These are phyloP conservation scores for Myanophis thanlyinensis DNA, from an alignment of 2,113 vertebrate genomes.

Conservation along the genomic window DNA sequence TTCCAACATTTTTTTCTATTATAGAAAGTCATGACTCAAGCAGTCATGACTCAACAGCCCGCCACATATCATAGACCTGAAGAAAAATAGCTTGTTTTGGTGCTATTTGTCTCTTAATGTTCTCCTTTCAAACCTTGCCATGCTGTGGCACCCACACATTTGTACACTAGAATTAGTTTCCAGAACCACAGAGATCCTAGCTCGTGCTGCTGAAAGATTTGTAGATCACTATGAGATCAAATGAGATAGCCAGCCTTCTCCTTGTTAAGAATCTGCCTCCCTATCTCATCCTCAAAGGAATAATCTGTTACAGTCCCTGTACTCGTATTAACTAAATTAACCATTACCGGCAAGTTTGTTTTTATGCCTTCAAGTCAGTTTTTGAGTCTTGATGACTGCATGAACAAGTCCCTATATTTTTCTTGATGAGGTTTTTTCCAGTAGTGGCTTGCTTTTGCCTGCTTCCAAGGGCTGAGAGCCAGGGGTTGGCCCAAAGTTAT, in stretches of 20 bases:
- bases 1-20: constrained; percentile 44
- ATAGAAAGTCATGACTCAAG: not conserved
- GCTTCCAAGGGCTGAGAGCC: not conserved
- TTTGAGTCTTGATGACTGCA: not conserved
- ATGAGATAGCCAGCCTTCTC: constrained; percentile 17
- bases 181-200: constrained; percentile 40
- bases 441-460: not conserved
- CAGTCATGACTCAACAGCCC: constrained; percentile 63
- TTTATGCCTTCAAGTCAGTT: not conserved
- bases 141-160: constrained; percentile 38
- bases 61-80: constrained; percentile 52
- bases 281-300: constrained; percentile 30
- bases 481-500: not conserved
- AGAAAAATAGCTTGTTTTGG: constrained; percentile 65
- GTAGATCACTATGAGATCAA: constrained; percentile 34
- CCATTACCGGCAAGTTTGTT: not conserved
- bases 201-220: constrained; percentile 12
- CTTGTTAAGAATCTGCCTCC: not conserved
- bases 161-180: constrained; percentile 53
- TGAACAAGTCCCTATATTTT: not conserved
- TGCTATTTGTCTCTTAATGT: constrained; percentile 65
- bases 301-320: fast-evolving
- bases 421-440: not conserved
- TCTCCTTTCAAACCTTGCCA: constrained; percentile 60
- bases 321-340: constrained; percentile 32